A percentile compares a stretch with the other conserved stretches of the same genome.
Conservation (phyloP, 2,113 vertebrate species). For the Nerophis ophidion region DNA sequence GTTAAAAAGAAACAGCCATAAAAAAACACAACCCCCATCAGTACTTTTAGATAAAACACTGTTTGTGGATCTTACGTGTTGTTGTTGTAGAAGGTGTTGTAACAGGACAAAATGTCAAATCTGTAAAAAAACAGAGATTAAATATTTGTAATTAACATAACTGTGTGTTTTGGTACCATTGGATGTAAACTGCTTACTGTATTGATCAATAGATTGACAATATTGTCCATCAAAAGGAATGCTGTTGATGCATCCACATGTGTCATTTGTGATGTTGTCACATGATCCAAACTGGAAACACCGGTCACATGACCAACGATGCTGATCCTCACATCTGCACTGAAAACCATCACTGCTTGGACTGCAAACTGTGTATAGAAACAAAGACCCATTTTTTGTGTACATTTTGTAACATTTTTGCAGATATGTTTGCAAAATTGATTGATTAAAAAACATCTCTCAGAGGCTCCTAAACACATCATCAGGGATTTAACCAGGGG, state of each 20-base stretch:
- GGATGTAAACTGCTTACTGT: too few species aligned
- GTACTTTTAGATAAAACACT: too few species aligned
- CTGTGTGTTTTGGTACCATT: too few species aligned
- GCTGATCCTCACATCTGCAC: constrained; percentile 45
- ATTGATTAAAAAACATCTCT: too few species aligned
- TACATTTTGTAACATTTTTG: too few species aligned
- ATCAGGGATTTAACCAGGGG: too few species aligned
- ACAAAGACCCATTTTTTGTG: background rate
- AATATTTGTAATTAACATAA: too few species aligned
- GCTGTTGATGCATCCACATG: constrained; percentile 42
- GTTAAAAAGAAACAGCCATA: too few species aligned
- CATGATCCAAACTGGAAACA: constrained; percentile 30
- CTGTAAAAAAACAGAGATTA: constrained; percentile 5
- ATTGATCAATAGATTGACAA: constrained; percentile 6
- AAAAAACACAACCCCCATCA: too few species aligned
- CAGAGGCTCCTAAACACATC: too few species aligned
- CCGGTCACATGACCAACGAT: constrained; percentile 38
- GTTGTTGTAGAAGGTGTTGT: background rate
- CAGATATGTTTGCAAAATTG: too few species aligned
- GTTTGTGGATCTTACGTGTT: too few species aligned
- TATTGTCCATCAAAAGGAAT: constrained; percentile 23
- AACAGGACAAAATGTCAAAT: constrained; percentile 12
- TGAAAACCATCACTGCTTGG: constrained; percentile 18
- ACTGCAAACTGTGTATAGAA: constrained; percentile 31
- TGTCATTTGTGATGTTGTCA: constrained; percentile 25